Evolutionary conservation across 2,888 invertebrate genomes (phyloP), one percentile per base, ranked within the genome.

Genomic region (Dyspetes luteomarginatus): DNA sequence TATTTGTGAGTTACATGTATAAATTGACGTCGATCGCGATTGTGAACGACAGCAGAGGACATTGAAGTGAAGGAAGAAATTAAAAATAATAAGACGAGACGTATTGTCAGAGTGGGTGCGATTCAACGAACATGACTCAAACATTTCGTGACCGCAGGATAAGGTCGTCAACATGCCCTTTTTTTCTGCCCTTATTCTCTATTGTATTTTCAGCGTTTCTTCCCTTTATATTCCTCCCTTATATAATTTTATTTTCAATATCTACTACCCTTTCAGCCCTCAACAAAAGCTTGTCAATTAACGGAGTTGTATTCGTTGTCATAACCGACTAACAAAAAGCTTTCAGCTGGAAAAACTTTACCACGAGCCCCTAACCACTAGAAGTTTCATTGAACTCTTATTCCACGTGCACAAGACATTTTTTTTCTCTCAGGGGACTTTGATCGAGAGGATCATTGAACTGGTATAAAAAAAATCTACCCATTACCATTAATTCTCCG

Each of bases 271-370:
- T 22, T 7, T 22, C 28, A 45, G 2, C 58, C 15, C 17, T n/a
- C 17, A 65, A 71, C 36, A 48, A 71, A 55, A 58, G 36, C 24
- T 56, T 48, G 36, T 12, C 56, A 64, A 71, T 71, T 48, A 71
- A 71, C 45, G 19, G 22, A 50, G 15, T 55, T 36, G n/a, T n/a
- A n/a, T 65, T 56, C 41, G 17, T 36, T 45, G 52, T 45, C 12
- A 45, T 52, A 69, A 55, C 52, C 45, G 45, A 24, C 43, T 2
- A n/a, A 4, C 55, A 43, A 52, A 48, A 36, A 22, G 41, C 43
- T 22, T 55, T 7, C 36, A 68, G 62, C 55, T 55, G 12, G 15
- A 60, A 75, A 60, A 30, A 19, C 28, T 19, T 62, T 28, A 1
- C n/a, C n/a, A 36, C 58, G 15, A 26, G 22, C 19, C 15, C 1